Base-by-base conservation (phyloP, 2,888 invertebrate genomes). In the Eurytoma californica region DNA sequence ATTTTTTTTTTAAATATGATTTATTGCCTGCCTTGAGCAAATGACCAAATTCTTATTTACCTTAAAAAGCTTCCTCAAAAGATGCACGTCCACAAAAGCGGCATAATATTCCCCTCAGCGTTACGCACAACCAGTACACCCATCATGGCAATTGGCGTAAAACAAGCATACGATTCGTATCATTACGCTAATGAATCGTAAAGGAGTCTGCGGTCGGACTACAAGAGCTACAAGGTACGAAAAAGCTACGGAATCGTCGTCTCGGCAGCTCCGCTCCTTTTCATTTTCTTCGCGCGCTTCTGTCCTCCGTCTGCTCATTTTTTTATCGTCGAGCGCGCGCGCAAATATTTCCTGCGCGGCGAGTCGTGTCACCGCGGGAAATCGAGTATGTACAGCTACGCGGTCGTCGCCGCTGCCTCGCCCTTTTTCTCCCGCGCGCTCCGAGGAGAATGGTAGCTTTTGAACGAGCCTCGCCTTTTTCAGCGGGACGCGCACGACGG, bases 331-430 rank as follows among this genome's bases (percentile, higher is more conserved):
- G 14, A 47, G 30, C 66, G 14, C 55, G 30, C 66, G 30, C 51
- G 72, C 47, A 67, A 78, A 78, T 67, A 78, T 72, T 72, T 78
- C 72, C 72, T 77, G 67, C 2, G 14, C 30, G 58, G 30, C 39
- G 24, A 18, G 68, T 24, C 63, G 9, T 51, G 14, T 12, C 9
- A 57, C 60, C 18, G 55, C 58, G 68, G 67, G 61, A 72, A 78
- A 68, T 67, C 77, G 68, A 61, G 72, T 68, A 9, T 9, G 9
- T 7, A 7, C 9, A 9, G 39, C 39, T 9, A 39, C 39, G 1
- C 9, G 39, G 39, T 4, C 7, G 7, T 39, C 4, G 39, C 9
- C 39, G 9, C 9, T 9, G 39, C 39, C 39, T 39, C 24, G 24
- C 39, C 39, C 39, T 39, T 39, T 39, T 39, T 39, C 39, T 39